These are phyloP conservation scores for Sinocyclocheilus rhinocerous DNA, from an alignment of 2,113 vertebrate genomes.

Conservation along the genomic window DNA sequence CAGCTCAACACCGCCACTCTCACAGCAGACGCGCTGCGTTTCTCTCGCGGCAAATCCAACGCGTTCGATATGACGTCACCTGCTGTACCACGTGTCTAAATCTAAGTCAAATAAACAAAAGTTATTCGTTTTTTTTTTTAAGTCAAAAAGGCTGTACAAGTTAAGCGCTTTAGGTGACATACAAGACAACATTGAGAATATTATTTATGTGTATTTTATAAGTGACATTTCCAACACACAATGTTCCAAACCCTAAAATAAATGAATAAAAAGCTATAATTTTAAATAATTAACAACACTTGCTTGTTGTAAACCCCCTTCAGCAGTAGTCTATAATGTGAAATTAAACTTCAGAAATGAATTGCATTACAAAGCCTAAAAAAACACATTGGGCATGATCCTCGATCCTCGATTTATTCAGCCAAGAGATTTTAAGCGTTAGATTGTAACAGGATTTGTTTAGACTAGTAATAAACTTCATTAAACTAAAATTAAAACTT, in stretches of 20 bases:
- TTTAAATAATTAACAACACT: neutral
- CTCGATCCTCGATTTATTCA: neutral
- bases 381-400: neutral
- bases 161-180: neutral
- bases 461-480: neutral
- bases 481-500: neutral
- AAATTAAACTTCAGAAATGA: neutral
- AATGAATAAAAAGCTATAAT: neutral
- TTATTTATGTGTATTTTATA: neutral
- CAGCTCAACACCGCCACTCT: neutral
- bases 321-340: neutral
- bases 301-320: neutral
- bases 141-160: neutral
- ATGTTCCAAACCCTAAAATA: neutral
- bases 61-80: conserved; percentile 45
- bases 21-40: no score
- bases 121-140: neutral
- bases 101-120: neutral
- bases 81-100: neutral
- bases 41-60: conserved; percentile 22
- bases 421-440: neutral
- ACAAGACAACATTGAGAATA: neutral
- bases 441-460: neutral
- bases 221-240: neutral
- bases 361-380: neutral